Conservation (phyloP, 2,797 vertebrate genomes). For the Lophotriccus pileatus region DNA sequence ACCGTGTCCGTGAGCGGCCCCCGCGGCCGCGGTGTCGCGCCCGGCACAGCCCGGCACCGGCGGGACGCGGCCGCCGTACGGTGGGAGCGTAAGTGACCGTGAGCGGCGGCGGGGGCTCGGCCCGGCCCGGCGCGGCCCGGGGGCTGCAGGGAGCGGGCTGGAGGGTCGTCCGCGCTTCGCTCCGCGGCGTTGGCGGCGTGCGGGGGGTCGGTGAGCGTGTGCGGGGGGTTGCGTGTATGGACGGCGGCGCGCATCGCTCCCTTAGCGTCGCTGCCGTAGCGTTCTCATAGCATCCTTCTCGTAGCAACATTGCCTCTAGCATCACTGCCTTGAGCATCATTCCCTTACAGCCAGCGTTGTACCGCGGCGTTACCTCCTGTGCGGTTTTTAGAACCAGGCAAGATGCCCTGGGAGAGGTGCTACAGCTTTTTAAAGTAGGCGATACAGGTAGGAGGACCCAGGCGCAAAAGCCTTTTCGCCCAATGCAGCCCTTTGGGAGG, state of each 20-base stretch:
- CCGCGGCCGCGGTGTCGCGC: background rate
- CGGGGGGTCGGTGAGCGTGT: background rate
- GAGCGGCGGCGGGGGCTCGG: background rate
- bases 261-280: background rate
- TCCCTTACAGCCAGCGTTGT: background rate
- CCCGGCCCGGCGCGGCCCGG: background rate
- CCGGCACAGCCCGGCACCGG: background rate
- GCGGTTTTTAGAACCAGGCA: fast-evolving
- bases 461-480: background rate
- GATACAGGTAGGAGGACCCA: fast-evolving
- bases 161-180: background rate
- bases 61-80: background rate
- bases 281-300: no score
- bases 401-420: background rate
- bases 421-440: fast-evolving
- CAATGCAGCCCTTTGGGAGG: no score
- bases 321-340: background rate
- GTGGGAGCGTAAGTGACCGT: background rate
- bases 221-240: no score
- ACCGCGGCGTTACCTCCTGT: fast-evolving
- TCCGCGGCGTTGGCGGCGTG: background rate
- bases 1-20: background rate
- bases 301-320: background rate
- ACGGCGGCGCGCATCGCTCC: fast-evolving
- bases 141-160: background rate